Conservation (phyloP, 2,113 vertebrate genomes). For the Scalopus aquaticus region DNA sequence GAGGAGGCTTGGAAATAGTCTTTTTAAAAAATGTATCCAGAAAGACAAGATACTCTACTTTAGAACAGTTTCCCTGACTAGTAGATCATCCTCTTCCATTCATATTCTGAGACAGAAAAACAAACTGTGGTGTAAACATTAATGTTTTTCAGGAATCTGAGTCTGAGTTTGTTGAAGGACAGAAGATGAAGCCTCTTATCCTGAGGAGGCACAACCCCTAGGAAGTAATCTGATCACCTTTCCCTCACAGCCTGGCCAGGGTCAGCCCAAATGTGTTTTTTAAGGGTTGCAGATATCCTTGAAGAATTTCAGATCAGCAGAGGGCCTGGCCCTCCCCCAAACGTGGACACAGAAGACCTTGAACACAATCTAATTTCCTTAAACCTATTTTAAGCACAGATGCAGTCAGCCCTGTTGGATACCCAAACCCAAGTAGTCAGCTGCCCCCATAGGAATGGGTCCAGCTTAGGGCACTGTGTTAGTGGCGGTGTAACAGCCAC, state of each 20-base stretch:
- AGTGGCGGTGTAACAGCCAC: not conserved
- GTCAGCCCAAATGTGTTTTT: not conserved
- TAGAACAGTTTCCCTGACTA: not conserved
- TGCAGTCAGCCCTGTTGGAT: not conserved
- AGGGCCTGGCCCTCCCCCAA: not conserved
- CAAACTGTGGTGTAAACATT: not conserved
- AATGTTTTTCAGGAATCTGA: not conserved
- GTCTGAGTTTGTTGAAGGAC: not conserved
- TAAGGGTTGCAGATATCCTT: not conserved
- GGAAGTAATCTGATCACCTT: not conserved
- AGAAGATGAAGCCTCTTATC: not conserved
- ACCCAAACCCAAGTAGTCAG: not conserved
- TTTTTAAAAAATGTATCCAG: not conserved
- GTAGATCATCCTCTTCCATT: not conserved
- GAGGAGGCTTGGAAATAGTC: not conserved
- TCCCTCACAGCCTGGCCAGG: fast-evolving
- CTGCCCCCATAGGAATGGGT: not conserved
- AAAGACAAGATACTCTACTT: not conserved
- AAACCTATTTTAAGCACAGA: not conserved
- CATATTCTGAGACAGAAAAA: not conserved
- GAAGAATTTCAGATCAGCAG: not conserved
- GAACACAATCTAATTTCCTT: not conserved
- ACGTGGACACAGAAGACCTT: not conserved
- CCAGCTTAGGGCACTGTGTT: not conserved
- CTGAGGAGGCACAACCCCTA: not conserved